Conservation (phyloP, 1,140 invertebrate species). For the Charaxes varanes region DNA sequence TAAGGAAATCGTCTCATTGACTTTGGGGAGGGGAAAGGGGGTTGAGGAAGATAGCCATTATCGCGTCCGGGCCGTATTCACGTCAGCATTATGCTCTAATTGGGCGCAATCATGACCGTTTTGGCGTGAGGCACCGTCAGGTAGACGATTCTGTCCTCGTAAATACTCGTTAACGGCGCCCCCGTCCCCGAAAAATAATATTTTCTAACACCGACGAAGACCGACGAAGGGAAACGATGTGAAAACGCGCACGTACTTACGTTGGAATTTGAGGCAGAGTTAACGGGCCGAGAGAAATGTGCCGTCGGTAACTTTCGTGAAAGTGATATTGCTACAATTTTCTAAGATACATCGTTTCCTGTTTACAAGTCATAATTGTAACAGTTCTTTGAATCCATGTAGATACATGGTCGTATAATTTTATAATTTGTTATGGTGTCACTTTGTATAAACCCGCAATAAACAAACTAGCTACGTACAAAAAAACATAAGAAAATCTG, state of each 20-base stretch:
- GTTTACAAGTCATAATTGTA: too few species aligned
- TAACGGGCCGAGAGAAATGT: constrained; percentile 45
- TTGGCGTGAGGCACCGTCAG: constrained; percentile 57
- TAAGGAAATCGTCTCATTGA: constrained; percentile 54
- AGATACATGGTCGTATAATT: too few species aligned
- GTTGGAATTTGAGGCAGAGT: constrained; percentile 48
- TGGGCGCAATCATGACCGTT: constrained; percentile 65
- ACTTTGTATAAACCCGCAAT: too few species aligned
- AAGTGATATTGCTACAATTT: constrained; percentile 39
- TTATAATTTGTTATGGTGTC: too few species aligned
- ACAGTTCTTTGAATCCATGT: too few species aligned
- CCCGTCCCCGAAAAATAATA: constrained; percentile 64
- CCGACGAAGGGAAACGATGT: constrained; percentile 47
- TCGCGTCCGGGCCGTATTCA: constrained; percentile 61
- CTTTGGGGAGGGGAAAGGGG: constrained; percentile 26
- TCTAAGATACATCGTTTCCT: too few species aligned
- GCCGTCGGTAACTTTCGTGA: constrained; percentile 29
- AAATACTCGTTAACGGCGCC: constrained; percentile 70
- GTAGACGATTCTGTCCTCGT: constrained; percentile 58
- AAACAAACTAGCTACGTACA: too few species aligned
- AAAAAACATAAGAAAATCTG: too few species aligned
- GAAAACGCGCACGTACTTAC: constrained; percentile 53
- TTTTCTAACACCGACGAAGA: constrained; percentile 57
- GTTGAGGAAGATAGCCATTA: constrained; percentile 46
- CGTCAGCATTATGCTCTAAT: constrained; percentile 72